These are phyloP conservation scores for Lymantria dispar DNA, from an alignment of 2,888 invertebrate species.

Conservation along the genomic window DNA sequence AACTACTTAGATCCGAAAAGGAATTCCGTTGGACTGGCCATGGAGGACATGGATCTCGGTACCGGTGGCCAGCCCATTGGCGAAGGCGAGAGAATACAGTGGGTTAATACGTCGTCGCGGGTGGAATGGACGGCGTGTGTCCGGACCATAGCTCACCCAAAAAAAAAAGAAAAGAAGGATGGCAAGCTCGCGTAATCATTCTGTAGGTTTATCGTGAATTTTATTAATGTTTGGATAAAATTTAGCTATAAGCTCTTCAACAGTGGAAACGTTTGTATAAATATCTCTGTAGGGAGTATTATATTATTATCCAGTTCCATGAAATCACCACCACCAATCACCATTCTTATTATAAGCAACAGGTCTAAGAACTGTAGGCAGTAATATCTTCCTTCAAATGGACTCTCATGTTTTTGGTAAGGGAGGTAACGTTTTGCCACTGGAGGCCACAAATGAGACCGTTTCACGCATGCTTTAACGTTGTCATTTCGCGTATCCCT, in stretches of 20 bases:
- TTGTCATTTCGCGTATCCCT: neutral
- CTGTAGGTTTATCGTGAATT: too few species aligned
- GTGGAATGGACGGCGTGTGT: too few species aligned
- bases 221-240: too few species aligned
- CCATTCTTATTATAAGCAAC: neutral
- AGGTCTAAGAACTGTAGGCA: conserved; percentile 1
- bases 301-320: neutral
- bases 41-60: too few species aligned
- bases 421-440: neutral
- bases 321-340: neutral
- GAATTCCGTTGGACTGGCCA: too few species aligned
- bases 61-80: too few species aligned
- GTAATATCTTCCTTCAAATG: neutral
- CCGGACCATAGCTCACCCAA: too few species aligned
- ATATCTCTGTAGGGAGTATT: neutral
- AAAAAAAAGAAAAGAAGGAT: too few species aligned
- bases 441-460: neutral
- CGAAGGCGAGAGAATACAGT: too few species aligned
- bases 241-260: neutral
- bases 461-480: neutral
- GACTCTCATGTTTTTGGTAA: conserved; percentile 3
- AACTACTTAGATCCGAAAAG: too few species aligned
- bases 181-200: too few species aligned
- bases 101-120: too few species aligned
- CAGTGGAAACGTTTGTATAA: neutral